A percentile compares a stretch with the other conserved stretches of the same genome.
phyloP scores from a whole-genome alignment of 2,888 invertebrate species.

The Magallana nippona region DNA sequence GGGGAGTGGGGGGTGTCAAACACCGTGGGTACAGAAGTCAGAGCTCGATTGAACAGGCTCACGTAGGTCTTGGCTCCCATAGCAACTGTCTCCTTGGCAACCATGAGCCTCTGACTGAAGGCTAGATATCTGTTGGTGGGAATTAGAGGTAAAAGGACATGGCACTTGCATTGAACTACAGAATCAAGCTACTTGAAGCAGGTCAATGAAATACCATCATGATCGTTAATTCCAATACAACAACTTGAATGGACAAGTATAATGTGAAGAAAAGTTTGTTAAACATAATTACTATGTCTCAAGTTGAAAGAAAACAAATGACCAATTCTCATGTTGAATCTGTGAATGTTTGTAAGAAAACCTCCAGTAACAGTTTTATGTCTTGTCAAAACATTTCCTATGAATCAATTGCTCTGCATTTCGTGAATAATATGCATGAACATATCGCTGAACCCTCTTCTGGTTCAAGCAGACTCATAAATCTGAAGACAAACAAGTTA shows the following conservation, averaged over 20 bases:
- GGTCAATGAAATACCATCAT: conserved; percentile 10
- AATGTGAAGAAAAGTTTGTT: neutral
- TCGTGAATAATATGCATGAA: conserved; percentile 30
- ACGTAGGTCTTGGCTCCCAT: conserved; percentile 51
- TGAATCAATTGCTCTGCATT: conserved; percentile 26
- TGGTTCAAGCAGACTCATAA: conserved; percentile 13
- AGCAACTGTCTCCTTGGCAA: conserved; percentile 36
- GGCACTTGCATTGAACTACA: neutral
- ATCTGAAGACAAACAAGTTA: conserved; percentile 14
- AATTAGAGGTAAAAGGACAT: neutral
- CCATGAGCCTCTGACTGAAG: conserved; percentile 58
- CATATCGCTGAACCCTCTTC: neutral
- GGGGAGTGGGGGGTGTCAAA: conserved; percentile 55
- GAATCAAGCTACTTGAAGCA: neutral
- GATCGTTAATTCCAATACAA: conserved; percentile 14
- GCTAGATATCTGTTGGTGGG: conserved; percentile 60
- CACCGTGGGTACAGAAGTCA: conserved; percentile 63
- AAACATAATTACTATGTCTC: conserved; percentile 1
- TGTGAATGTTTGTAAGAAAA: conserved; percentile 14
- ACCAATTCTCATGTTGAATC: neutral
- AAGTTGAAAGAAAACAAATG: neutral
- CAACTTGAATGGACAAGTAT: neutral
- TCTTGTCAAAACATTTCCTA: conserved; percentile 22
- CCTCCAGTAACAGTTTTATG: neutral
- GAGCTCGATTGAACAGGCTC: conserved; percentile 60